Conservation (phyloP, 2,797 vertebrate species). For the Myotis myotis region DNA sequence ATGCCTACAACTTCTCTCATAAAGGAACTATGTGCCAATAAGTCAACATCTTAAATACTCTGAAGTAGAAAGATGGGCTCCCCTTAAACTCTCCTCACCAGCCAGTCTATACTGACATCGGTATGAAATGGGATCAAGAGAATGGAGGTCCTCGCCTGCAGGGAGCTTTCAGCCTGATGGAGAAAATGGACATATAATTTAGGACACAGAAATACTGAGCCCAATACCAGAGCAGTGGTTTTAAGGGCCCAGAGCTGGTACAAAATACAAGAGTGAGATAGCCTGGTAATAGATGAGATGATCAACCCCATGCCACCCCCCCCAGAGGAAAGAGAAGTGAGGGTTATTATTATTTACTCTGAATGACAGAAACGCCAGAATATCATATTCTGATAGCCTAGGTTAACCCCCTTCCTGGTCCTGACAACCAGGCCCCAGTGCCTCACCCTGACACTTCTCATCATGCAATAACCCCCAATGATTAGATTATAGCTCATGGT, state of each 20-base stretch:
- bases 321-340: background rate
- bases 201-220: background rate
- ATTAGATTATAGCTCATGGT: background rate
- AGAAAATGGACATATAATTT: background rate
- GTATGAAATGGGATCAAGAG: background rate
- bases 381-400: background rate
- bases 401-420: background rate
- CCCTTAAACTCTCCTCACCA: background rate
- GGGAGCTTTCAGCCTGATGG: background rate
- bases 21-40: background rate
- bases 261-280: background rate
- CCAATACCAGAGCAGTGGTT: background rate
- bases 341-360: background rate
- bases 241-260: background rate
- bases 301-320: background rate
- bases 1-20: background rate
- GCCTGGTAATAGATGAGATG: background rate
- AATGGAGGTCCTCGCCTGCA: background rate
- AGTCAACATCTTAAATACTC: background rate
- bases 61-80: constrained; percentile 6
- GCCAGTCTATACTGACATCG: background rate
- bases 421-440: background rate
- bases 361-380: background rate
- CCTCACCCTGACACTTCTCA: background rate
- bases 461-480: background rate